Percentiles rank a stretch among this genome's conserved stretches.
Conservation (phyloP, 1,140 invertebrate genomes). For the Sipha flava region DNA sequence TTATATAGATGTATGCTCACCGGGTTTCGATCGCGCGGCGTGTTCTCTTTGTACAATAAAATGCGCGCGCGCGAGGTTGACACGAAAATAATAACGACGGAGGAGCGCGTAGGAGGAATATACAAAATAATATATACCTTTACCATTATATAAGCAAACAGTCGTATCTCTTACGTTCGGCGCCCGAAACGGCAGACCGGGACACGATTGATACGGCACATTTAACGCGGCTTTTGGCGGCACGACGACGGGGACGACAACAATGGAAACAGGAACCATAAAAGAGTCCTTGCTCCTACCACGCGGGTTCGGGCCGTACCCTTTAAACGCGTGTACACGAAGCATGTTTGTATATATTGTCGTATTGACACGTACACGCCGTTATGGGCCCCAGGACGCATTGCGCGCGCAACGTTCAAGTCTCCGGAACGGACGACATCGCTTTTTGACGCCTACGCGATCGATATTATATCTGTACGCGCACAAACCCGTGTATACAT, state of each 20-base stretch:
- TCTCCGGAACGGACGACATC: not conserved
- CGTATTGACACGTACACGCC: not conserved
- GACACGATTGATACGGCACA: not conserved
- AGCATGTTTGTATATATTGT: too few relatives aligned
- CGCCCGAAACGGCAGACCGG: slow-evolving; percentile 1
- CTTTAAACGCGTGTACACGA: too few relatives aligned
- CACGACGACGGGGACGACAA: not conserved
- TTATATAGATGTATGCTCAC: not conserved
- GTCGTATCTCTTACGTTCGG: not conserved
- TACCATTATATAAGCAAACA: too few relatives aligned
- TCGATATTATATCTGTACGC: not conserved
- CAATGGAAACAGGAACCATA: slow-evolving; percentile 24
- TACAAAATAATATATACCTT: too few relatives aligned
- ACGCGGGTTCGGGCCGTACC: not conserved
- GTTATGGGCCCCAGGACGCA: not conserved
- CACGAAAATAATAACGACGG: not conserved
- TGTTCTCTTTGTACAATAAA: not conserved
- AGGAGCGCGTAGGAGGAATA: too few relatives aligned
- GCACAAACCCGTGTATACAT: too few relatives aligned
- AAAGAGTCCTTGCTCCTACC: not conserved
- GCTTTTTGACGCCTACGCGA: slow-evolving; percentile 9
- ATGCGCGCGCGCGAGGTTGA: not conserved
- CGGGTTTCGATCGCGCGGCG: not conserved
- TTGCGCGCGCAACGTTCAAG: not conserved
- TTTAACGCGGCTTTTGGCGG: slow-evolving; percentile 6